These are phyloP conservation scores for Enteromius mattozi DNA, from an alignment of 2,797 vertebrate genomes.

Conservation along the genomic window DNA sequence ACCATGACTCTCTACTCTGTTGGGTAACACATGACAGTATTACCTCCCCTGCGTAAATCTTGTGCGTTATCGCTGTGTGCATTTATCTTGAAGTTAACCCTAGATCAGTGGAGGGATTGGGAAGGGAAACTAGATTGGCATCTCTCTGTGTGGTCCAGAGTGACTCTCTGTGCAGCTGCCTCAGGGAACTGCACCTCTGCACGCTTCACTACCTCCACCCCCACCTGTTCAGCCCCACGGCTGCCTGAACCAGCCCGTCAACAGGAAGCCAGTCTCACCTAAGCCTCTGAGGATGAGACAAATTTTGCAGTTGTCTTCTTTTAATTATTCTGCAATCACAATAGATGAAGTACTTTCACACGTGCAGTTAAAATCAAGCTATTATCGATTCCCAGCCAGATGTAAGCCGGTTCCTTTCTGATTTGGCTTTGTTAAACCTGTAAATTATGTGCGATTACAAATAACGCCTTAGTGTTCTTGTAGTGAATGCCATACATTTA, in stretches of 20 bases:
- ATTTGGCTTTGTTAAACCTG: not conserved
- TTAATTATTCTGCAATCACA: not conserved
- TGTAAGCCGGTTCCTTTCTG: not conserved
- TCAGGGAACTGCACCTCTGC: slow-evolving; percentile 79
- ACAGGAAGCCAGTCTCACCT: slow-evolving; percentile 50
- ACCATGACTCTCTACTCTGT: slow-evolving; percentile 43
- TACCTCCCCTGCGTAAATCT: slow-evolving; percentile 54
- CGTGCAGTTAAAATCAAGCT: not conserved
- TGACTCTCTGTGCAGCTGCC: slow-evolving; percentile 73
- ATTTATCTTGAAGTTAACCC: slow-evolving; percentile 64
- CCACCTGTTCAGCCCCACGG: slow-evolving; percentile 54
- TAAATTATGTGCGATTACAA: not conserved
- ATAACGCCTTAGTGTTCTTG: not conserved
- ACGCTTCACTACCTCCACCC: slow-evolving; percentile 78
- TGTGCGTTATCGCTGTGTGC: slow-evolving; percentile 38
- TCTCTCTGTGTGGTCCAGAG: slow-evolving; percentile 86
- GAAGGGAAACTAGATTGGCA: slow-evolving; percentile 73
- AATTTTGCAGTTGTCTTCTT: slow-evolving; percentile 13
- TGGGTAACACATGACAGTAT: slow-evolving; percentile 53
- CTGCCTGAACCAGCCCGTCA: slow-evolving; percentile 44
- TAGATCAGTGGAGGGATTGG: slow-evolving; percentile 63
- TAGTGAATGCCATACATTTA: not conserved
- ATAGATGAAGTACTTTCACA: not conserved
- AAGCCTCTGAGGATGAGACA: slow-evolving; percentile 19
- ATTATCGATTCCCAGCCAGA: not conserved